A percentile compares a stretch with the other conserved stretches of the same genome.
phyloP scores from a whole-genome alignment of 1,140 invertebrate species.

The Gryon sp. region DNA sequence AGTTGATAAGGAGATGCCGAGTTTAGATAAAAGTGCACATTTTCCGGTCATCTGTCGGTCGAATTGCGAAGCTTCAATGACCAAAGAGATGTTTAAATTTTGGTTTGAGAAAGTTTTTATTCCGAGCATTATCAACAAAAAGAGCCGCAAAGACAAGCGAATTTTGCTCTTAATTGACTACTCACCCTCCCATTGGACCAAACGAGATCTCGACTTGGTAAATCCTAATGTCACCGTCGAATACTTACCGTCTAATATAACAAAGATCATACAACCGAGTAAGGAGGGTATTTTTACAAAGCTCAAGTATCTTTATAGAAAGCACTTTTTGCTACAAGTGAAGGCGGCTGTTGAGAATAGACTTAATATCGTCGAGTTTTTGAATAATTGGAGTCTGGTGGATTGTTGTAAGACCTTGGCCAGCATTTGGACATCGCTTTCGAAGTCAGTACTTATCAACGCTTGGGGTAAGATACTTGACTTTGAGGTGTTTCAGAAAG shows the following conservation, averaged over 20 bases:
- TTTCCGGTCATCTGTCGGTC: background rate
- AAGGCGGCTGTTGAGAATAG: background rate
- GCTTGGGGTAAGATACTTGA: conserved; percentile 2
- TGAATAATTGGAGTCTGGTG: background rate
- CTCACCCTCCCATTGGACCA: background rate
- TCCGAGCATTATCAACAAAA: background rate
- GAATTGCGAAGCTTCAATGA: conserved; percentile 19
- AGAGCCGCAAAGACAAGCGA: background rate
- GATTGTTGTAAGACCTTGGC: background rate
- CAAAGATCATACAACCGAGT: background rate
- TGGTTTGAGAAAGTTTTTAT: conserved; percentile 11
- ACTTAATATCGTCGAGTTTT: background rate
- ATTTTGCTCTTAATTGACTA: background rate
- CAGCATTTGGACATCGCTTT: background rate
- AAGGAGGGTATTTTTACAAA: background rate
- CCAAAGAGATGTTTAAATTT: conserved; percentile 7
- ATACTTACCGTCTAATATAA: background rate
- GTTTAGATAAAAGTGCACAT: background rate
- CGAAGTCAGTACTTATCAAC: background rate
- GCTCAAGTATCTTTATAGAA: background rate
- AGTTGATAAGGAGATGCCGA: background rate
- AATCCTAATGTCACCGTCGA: background rate
- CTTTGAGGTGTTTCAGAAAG: background rate
- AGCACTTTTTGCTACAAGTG: background rate
- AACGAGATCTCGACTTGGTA: background rate